Conservation (phyloP, 2,888 invertebrate species). For the Protonemura montana region DNA sequence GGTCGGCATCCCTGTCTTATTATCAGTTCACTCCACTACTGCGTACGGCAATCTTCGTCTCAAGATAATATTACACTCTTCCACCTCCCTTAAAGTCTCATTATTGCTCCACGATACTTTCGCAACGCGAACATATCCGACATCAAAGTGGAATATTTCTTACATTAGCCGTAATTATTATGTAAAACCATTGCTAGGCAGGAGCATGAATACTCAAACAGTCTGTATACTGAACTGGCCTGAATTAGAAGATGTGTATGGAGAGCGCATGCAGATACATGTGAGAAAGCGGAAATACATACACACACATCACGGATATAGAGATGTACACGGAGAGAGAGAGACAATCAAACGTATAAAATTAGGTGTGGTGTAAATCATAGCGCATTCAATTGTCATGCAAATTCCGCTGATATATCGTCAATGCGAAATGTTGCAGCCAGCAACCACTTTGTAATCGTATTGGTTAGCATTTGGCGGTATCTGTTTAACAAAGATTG, state of each 20-base stretch:
- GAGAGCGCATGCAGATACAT: background rate
- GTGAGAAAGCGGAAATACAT: background rate
- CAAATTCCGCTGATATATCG: background rate
- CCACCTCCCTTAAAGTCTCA: constrained; percentile 12
- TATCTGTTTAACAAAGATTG: background rate
- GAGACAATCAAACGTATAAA: constrained; percentile 19
- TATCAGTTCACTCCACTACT: background rate
- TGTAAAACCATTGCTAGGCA: constrained; percentile 30
- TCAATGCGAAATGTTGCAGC: background rate
- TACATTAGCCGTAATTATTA: constrained; percentile 39
- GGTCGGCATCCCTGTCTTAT: background rate
- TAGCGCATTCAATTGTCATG: background rate
- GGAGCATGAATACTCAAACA: constrained; percentile 29
- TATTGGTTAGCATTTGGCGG: background rate
- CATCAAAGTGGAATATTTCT: constrained; percentile 17
- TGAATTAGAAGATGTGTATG: background rate
- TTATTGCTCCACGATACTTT: constrained; percentile 23
- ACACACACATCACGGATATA: background rate
- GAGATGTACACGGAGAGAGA: background rate
- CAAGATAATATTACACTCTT: background rate
- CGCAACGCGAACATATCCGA: constrained; percentile 5
- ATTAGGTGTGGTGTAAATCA: constrained; percentile 9
- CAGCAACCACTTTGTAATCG: background rate
- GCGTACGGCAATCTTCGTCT: background rate
- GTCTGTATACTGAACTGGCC: background rate